A percentile compares a stretch with the other conserved stretches of the same genome.
Evolutionary conservation across 2,113 vertebrate genomes (phyloP).

Genomic region (Madoqua kirkii): DNA sequence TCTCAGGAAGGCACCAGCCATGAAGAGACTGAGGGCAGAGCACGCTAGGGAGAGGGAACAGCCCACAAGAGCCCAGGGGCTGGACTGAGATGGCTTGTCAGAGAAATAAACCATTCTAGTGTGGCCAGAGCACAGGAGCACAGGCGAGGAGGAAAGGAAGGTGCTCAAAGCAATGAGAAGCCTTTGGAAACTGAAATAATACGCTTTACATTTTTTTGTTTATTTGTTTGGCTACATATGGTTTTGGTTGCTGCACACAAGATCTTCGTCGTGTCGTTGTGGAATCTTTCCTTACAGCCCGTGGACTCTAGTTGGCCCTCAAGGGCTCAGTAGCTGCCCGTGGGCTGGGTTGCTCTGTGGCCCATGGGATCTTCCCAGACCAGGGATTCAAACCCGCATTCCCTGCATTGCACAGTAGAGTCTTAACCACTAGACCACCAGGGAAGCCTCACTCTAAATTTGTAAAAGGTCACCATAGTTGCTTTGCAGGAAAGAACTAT

Average conservation of each 20-base stretch:
- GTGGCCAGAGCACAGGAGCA: not conserved
- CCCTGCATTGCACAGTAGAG: not conserved
- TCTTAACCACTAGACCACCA: not conserved
- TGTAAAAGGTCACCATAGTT: not conserved
- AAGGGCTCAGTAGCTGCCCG: not conserved
- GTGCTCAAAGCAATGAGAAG: not conserved
- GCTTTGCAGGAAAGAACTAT: not conserved
- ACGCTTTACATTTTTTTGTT: not conserved
- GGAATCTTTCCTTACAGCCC: not conserved
- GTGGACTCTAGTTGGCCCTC: not conserved
- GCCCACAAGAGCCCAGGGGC: not conserved
- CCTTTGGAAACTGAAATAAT: not conserved
- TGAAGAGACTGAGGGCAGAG: not conserved
- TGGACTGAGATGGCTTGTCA: fast-evolving
- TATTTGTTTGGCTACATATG: not conserved
- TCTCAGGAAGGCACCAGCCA: not conserved
- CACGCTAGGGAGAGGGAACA: too few species aligned
- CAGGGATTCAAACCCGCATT: not conserved
- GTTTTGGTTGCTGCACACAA: not conserved
- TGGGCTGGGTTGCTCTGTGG: not conserved
- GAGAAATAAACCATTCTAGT: not conserved
- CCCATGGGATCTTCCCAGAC: not conserved
- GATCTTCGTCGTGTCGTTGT: not conserved
- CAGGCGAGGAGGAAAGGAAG: fast-evolving
- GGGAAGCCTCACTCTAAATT: not conserved